Base-by-base conservation (phyloP, 2,888 invertebrate genomes). In the Melanotus villosus region DNA sequence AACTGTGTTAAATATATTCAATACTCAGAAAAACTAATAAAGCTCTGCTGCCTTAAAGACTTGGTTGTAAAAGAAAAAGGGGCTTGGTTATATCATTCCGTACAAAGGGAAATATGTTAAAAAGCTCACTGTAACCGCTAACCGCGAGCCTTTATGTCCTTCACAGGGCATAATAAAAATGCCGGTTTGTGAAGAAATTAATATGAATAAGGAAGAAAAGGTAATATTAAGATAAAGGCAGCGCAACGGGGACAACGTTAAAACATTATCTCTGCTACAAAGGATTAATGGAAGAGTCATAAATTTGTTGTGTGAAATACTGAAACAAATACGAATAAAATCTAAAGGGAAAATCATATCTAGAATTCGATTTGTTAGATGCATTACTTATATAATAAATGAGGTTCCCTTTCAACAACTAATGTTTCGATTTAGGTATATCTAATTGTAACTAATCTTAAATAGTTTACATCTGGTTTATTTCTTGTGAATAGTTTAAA, bases 121-220 rank as follows among this genome's bases (percentile, higher is more conserved):
- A 32, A 14, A 32, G 47, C n/a, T 26, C 1, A n/a, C 9, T n/a
- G 47, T 26, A 26, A 26, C 21, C 18, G 52, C 18, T 2, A 32
- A 19, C 21, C 1, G 4, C n/a, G 23, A 21, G 12, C 47, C 9
- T 52, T 32, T 52, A 16, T 32, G 32, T 16, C 12, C 14, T 52
- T 52, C 1, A n/a, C 9, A 2, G 19, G 52, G 19, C 19, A 52
- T 52, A 52, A 52, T 30, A 32, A 32, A 47, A 52, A 19, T 16
- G 52, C 32, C 32, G 16, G 52, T 52, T 52, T 52, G 26, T 52
- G 18, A 6, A 32, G 32, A 16, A 52, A 52, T 52, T 52, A 52
- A 30, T 14, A 16, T 32, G 32, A 32, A 52, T 52, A 52, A 32
- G 32, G 52, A 47, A 47, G 23, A 47, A 23, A 23, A 12, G 9